phyloP scores from a whole-genome alignment of 1,140 invertebrate species.

The Octopus bimaculoides region DNA sequence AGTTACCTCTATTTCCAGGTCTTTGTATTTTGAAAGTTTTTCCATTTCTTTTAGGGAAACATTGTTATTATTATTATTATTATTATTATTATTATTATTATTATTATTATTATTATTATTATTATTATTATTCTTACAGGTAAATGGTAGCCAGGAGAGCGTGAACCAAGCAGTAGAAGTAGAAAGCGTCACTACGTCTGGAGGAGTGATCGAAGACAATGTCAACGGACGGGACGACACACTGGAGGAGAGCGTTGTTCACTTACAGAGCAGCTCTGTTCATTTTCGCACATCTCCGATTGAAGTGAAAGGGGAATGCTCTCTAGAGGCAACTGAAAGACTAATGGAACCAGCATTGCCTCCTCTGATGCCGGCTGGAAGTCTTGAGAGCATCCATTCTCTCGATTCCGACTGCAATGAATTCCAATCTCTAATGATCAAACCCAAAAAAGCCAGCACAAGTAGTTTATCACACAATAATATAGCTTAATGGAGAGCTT shows the following conservation, averaged over 20 bases:
- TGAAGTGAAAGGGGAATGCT: not conserved
- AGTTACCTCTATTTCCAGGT: too few relatives aligned
- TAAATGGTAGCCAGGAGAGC: conserved; percentile 10
- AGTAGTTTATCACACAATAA: not conserved
- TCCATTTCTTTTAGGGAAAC: too few relatives aligned
- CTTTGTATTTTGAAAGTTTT: too few relatives aligned
- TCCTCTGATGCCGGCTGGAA: not conserved
- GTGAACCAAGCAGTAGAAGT: conserved; percentile 6
- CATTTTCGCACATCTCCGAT: not conserved
- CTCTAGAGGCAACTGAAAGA: not conserved
- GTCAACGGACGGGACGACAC: not conserved
- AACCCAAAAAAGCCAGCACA: not conserved
- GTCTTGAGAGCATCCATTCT: conserved; percentile 6
- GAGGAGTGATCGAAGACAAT: not conserved
- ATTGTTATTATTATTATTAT: too few relatives aligned
- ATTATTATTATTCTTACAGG: not conserved
- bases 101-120: not conserved
- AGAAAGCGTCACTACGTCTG: not conserved
- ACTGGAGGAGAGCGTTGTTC: not conserved
- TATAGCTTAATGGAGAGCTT: not conserved
- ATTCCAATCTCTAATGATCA: conserved; percentile 6
- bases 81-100: too few relatives aligned
- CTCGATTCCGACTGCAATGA: conserved; percentile 6
- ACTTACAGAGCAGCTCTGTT: not conserved
- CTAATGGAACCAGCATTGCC: not conserved